These are phyloP conservation scores for Apamea monoglypha DNA, from an alignment of 2,888 invertebrate genomes.

Conservation along the genomic window DNA sequence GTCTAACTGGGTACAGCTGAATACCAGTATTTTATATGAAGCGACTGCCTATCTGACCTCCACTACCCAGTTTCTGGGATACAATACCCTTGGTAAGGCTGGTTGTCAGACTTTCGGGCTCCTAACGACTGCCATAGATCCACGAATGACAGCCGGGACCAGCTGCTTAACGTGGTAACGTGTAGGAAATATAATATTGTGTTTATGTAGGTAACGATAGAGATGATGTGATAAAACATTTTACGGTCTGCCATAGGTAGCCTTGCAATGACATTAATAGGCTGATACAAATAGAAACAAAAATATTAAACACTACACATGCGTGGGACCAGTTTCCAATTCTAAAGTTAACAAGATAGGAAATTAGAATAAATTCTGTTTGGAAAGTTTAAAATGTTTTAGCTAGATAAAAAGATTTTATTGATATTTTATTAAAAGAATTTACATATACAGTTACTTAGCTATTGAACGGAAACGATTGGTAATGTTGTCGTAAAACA, in stretches of 20 bases:
- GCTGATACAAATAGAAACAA: constrained; percentile 10
- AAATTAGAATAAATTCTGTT: constrained; percentile 24
- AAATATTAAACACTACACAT: not conserved
- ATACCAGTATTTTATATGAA: no score
- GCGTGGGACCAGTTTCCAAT: constrained; percentile 16
- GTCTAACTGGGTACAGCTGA: no score
- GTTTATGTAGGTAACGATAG: not conserved
- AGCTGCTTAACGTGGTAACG: no score
- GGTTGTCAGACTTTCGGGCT: no score
- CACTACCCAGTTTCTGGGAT: no score
- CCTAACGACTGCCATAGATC: no score
- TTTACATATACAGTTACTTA: not conserved
- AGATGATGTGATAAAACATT: constrained; percentile 6
- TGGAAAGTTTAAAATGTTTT: constrained; percentile 16
- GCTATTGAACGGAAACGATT: constrained; percentile 9
- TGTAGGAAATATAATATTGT: not conserved
- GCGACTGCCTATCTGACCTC: no score
- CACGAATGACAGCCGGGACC: no score
- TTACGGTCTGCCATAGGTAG: not conserved
- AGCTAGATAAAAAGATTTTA: not conserved
- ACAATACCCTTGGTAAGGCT: no score
- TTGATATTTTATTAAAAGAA: not conserved
- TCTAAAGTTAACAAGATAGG: constrained; percentile 15
- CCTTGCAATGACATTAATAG: constrained; percentile 7
- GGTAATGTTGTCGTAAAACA: not conserved